phyloP scores from a whole-genome alignment of 53 echinoderm and acorn worm genomes.

The Echinarachnius parma region DNA sequence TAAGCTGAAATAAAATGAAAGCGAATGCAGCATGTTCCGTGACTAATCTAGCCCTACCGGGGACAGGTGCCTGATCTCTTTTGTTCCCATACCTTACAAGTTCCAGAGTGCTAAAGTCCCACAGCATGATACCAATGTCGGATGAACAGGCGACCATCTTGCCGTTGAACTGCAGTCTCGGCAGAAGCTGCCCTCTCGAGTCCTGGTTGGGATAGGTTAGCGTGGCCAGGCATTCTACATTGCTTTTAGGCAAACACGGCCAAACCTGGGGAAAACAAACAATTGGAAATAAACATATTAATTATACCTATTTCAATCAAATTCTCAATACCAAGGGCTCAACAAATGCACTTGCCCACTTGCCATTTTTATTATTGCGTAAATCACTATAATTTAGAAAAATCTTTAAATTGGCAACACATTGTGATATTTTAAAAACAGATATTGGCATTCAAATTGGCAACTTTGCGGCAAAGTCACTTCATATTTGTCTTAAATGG shows the following conservation, averaged over 20 bases:
- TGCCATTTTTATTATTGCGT: no score
- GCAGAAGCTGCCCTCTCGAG: conserved; percentile 68
- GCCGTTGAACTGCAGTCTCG: conserved; percentile 83
- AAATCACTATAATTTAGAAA: no score
- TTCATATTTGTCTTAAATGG: no score
- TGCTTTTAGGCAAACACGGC: conserved; percentile 43
- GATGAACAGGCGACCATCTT: conserved; percentile 72
- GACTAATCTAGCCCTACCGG: not conserved
- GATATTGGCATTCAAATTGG: no score
- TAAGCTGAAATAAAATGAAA: no score
- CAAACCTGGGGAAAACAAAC: conserved; percentile 61
- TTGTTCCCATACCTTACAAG: conserved; percentile 71
- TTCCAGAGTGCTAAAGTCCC: conserved; percentile 77
- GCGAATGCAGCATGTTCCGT: not conserved
- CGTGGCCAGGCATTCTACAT: conserved; percentile 57
- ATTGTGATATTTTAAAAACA: no score
- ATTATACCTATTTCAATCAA: no score
- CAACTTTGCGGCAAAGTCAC: no score
- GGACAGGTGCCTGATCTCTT: not conserved
- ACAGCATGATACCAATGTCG: conserved; percentile 78
- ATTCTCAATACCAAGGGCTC: no score
- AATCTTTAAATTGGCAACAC: no score
- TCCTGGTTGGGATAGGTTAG: conserved; percentile 62
- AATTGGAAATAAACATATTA: no score
- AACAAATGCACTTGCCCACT: no score